These are phyloP conservation scores for Propithecus deckenii DNA, from an alignment of 2,797 vertebrate genomes.

Conservation along the genomic window DNA sequence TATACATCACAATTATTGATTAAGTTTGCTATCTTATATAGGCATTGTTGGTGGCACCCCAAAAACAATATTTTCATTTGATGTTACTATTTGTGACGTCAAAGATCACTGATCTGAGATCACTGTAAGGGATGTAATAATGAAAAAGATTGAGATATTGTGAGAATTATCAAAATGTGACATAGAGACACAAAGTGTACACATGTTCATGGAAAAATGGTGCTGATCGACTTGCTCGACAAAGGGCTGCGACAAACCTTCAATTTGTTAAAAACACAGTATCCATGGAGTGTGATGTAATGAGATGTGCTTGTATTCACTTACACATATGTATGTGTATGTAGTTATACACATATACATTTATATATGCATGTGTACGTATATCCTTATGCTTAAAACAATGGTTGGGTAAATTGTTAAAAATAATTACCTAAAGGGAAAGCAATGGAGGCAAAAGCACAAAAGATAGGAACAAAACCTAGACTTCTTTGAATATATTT, in stretches of 20 bases:
- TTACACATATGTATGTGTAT: background rate
- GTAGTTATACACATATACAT: background rate
- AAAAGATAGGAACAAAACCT: background rate
- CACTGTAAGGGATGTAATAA: background rate
- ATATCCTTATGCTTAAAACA: background rate
- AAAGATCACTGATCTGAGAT: background rate
- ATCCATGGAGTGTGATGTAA: background rate
- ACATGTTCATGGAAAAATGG: background rate
- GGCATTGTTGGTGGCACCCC: background rate
- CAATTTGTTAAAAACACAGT: background rate
- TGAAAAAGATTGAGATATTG: background rate
- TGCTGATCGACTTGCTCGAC: background rate
- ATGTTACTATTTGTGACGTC: background rate
- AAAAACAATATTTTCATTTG: background rate
- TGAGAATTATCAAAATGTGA: background rate
- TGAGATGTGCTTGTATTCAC: background rate
- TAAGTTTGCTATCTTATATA: background rate
- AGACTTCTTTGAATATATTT: background rate
- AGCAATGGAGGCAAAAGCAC: background rate
- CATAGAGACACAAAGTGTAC: background rate
- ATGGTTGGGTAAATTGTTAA: background rate
- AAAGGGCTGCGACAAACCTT: background rate
- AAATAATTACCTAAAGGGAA: background rate
- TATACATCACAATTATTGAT: background rate
- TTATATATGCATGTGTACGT: background rate